Conservation (phyloP, 2,113 vertebrate genomes). For the Anolis carolinensis region DNA sequence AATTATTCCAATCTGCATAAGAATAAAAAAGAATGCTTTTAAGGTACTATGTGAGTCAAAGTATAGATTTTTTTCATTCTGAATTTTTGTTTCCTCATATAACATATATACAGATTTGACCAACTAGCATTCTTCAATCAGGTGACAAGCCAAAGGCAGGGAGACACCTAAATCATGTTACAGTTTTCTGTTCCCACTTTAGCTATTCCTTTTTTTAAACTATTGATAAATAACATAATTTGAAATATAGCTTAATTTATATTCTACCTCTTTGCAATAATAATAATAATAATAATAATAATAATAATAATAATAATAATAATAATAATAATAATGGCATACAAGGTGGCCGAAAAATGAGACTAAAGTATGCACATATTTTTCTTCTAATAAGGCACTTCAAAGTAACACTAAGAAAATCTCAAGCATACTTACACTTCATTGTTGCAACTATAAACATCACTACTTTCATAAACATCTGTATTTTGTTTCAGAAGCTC, state of each 20-base stretch:
- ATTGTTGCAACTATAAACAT: slow-evolving; percentile 60
- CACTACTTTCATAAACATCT: slow-evolving; percentile 37
- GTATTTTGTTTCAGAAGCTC: slow-evolving; percentile 52
- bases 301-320: no score
- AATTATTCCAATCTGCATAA: not conserved
- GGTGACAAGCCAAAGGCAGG: not conserved
- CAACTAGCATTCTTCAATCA: not conserved
- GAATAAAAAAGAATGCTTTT: not conserved
- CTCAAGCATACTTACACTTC: slow-evolving; percentile 49
- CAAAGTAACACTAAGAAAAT: slow-evolving; percentile 51
- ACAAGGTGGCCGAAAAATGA: not conserved
- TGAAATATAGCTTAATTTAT: not conserved
- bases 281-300: no score
- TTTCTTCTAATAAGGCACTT: not conserved
- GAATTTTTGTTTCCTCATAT: not conserved
- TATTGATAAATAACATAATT: slow-evolving; percentile 42
- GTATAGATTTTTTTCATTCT: not conserved
- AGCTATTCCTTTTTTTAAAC: slow-evolving; percentile 15
- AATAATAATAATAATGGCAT: not conserved
- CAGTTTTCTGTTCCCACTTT: not conserved
- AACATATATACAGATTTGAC: not conserved
- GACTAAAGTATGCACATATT: not conserved
- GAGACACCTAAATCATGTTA: not conserved
- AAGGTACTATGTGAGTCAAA: not conserved
- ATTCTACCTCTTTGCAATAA: not conserved